Evolutionary conservation across 1,140 invertebrate species (phyloP), one percentile per base, ranked within the genome.

Genomic region (Arctopsyche grandis): DNA sequence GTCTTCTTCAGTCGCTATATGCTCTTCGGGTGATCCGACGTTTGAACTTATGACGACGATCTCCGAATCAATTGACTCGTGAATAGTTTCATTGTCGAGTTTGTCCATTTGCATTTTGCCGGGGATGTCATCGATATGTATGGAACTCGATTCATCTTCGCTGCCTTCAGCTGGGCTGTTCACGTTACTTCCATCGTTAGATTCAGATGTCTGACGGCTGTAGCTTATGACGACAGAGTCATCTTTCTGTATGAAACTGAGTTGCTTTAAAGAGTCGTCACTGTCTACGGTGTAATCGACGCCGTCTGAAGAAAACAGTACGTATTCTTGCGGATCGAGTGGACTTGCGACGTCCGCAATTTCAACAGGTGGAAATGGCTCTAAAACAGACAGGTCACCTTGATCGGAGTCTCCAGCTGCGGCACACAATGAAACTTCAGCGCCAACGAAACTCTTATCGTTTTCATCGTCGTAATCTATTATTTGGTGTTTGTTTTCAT

Each of bases 391-490:
- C n/a, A 91, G 89, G 79, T 91, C 90, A 22, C 89, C 88, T 24
- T 85, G 88, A 81, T 91, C 90, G 10, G 86, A 86, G 81, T 89
- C 88, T 63, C 83, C 84, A 73, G 90, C 90, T 0, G 89, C 89
- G 0, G 90, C 90, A 82, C 89, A 91, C 19, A 91, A 81, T 0
- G 90, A 91, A 0, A 91, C 89, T 82, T 91, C 91, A 0, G 89
- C 88, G 66, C 90, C 90, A 0, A 91, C 87, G 3, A 91, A 88
- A 10, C 88, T 89, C 80, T 90, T 91, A 78, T 91, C 91, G 80
- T 90, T 89, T 78, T 91, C 90, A 79, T 90, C 89, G 38, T 91
- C 90, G 75, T 90, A 91, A 84, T 91, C 90, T n/a, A 89, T 88
- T 0, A 90, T 90, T 58, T 85, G 79, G 63, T 84, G 79, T 77